Evolutionary conservation across 2,888 invertebrate genomes (phyloP), one percentile per base, ranked within the genome.

Genomic region (Andrena marginata): DNA sequence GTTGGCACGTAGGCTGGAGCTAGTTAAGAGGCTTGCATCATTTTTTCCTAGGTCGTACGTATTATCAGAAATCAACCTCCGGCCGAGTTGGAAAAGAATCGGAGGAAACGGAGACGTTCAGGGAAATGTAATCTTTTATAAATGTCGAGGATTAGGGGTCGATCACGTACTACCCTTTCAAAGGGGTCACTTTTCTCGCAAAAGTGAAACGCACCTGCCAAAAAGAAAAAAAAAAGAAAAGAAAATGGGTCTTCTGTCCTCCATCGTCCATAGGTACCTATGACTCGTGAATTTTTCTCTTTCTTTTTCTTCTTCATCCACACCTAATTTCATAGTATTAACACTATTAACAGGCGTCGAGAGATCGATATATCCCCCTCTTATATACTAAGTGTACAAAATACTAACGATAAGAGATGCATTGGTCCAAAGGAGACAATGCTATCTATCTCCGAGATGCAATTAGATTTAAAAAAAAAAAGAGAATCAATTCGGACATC

Each of bases 61-160:
- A 97, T 97, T 85, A 97, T 97, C 91, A 95, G 97, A 91, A 96
- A 96, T 90, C 97, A 97, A 90, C 97, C 97, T 78, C 97, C 96
- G 82, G 95, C 96, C 54, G 96, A 96, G 82, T 95, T 96, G 87
- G 96, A 96, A 73, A 97, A 96, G 93, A 95, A 95, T 87, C 95
- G 96, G 56, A 95, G 96, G 83, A 96, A 96, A 89, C 95, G 96
- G 89, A 94, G 94, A 89, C 91, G 94, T 75, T 92, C 94, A 72
- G 94, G 94, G 79, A 95, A 94, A 89, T 96, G 96, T 85, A 90
- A 87, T 84, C 86, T 94, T 87, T 89, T 94, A 75, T 94, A 92
- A 93, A 84, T 77, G 76, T 82, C 78, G 31, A 74, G 59, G 68
- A 51, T 68, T 49, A 71, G 35, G 67, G 33, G 29, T 54, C 31